phyloP scores from a whole-genome alignment of 2,113 vertebrate species.

The Solenodon paradoxus region DNA sequence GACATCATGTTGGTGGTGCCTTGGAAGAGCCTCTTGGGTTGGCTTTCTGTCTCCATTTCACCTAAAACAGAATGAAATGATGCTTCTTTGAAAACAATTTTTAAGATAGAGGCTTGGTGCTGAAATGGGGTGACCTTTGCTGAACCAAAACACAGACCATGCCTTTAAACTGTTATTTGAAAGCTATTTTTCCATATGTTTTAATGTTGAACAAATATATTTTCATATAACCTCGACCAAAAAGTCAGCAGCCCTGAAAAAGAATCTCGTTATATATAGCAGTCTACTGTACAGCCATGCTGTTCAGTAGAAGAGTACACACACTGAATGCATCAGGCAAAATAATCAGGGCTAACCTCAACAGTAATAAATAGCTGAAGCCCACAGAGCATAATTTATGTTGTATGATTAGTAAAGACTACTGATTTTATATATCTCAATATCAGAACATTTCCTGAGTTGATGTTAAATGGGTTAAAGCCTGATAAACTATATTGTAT shows the following conservation, averaged over 20 bases:
- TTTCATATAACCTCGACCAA: slow-evolving; percentile 16
- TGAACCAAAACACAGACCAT: slow-evolving; percentile 11
- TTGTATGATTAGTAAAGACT: not conserved
- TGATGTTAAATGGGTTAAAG: slow-evolving; percentile 13
- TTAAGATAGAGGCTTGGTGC: not conserved
- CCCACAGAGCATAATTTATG: not conserved
- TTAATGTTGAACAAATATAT: slow-evolving; percentile 52
- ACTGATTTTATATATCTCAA: slow-evolving; percentile 6
- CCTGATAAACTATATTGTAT: not conserved
- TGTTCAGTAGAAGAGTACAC: slow-evolving; percentile 8
- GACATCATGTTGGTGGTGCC: slow-evolving; percentile 95
- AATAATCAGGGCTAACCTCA: slow-evolving; percentile 14
- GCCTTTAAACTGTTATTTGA: not conserved
- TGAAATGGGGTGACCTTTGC: slow-evolving; percentile 26
- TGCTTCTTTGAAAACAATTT: not conserved
- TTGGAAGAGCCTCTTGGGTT: slow-evolving; percentile 98
- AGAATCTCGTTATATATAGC: slow-evolving; percentile 15
- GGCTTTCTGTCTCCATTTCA: slow-evolving; percentile 97
- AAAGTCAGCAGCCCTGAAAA: not conserved
- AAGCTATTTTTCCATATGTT: not conserved
- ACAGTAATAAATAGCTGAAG: not conserved
- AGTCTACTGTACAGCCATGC: not conserved
- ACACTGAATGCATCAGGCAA: slow-evolving; percentile 34
- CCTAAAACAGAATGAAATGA: slow-evolving; percentile 80
- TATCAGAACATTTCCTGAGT: slow-evolving; percentile 12